Percentiles rank a stretch among this genome's conserved stretches.
Conservation (phyloP, 2,888 invertebrate genomes). For the Prosopocoilus inquinatus region DNA sequence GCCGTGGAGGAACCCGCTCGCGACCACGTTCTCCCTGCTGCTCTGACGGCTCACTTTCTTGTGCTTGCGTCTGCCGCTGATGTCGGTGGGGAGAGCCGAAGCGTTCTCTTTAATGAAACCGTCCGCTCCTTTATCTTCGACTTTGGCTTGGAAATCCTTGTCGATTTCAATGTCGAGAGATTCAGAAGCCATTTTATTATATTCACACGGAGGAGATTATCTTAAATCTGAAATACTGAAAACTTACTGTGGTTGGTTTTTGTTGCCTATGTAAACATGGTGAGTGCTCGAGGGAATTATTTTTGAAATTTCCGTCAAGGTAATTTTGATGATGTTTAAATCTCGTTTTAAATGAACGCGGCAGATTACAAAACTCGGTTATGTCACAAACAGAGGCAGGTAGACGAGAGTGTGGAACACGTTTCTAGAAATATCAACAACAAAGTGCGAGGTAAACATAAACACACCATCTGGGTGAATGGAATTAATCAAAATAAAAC, state of each 20-base stretch:
- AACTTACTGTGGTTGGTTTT: no score
- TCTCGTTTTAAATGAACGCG: no score
- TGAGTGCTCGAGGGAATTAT: no score
- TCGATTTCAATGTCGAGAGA: conserved; percentile 29
- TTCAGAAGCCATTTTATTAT: conserved; percentile 13
- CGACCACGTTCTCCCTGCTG: conserved; percentile 48
- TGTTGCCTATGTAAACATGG: no score
- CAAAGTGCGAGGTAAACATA: conserved; percentile 18
- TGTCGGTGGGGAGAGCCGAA: background rate
- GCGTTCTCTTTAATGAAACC: conserved; percentile 13
- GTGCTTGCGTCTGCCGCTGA: conserved; percentile 28
- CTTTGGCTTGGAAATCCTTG: conserved; percentile 27
- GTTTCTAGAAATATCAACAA: conserved; percentile 8
- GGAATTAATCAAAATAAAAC: background rate
- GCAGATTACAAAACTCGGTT: no score
- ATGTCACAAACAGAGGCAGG: no score
- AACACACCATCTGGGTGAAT: conserved; percentile 9
- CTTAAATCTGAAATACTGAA: no score
- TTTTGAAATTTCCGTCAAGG: background rate
- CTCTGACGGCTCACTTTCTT: conserved; percentile 45
- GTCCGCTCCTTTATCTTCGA: conserved; percentile 15
- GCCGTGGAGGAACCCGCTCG: conserved; percentile 48
- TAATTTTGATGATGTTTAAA: background rate
- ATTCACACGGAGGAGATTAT: background rate
- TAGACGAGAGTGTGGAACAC: no score